These are phyloP conservation scores for Rhagoletis zephyria DNA, from an alignment of 1,140 invertebrate genomes.

Conservation along the genomic window DNA sequence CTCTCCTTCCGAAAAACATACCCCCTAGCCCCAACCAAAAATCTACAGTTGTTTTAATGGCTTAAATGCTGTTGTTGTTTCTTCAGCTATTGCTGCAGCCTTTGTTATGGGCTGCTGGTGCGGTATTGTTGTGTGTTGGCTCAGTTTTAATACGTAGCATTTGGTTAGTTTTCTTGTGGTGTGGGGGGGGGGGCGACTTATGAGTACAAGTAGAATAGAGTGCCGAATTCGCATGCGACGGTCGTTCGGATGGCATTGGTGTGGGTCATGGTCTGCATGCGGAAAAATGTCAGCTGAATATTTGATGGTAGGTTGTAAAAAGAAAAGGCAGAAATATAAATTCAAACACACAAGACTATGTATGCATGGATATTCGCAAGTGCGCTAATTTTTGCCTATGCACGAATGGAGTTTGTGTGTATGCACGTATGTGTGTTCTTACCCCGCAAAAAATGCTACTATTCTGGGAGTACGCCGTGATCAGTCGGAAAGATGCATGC, in stretches of 20 bases:
- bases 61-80: slow-evolving; percentile 35
- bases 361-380: neutral
- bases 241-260: slow-evolving; percentile 63
- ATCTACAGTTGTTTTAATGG: slow-evolving; percentile 31
- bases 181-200: neutral
- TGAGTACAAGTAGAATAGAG: neutral
- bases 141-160: slow-evolving; percentile 3
- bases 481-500: no score
- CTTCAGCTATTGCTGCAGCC: neutral
- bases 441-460: neutral
- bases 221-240: slow-evolving; percentile 33
- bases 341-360: no score
- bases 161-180: neutral
- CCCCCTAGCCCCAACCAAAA: neutral
- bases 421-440: neutral
- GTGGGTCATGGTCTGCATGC: slow-evolving; percentile 71
- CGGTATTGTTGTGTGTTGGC: neutral
- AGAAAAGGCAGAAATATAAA: neutral
- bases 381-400: neutral
- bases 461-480: neutral
- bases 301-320: neutral
- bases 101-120: neutral
- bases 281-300: slow-evolving; percentile 48
- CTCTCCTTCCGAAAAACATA: neutral
- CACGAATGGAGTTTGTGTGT: neutral